Base-by-base conservation (phyloP, 2,113 vertebrate species). In the Vicugna pacos region DNA sequence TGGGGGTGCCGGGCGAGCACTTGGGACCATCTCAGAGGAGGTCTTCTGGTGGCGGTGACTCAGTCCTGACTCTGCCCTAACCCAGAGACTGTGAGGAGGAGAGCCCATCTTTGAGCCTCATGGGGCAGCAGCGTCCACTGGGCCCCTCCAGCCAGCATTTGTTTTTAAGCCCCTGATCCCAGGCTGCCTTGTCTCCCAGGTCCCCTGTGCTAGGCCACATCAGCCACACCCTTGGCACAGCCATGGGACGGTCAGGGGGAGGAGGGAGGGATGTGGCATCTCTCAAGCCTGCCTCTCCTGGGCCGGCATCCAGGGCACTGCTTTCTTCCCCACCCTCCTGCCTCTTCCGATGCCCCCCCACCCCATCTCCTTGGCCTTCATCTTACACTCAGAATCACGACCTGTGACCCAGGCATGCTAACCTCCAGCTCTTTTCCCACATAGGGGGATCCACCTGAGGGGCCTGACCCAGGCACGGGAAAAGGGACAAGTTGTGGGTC, bases 1-100 rank as follows among this genome's bases (percentile, higher is more conserved):
- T 42, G 38, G 38, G 38, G 38, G 38, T 42, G 38, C 38, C 38
- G 38, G 38, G 58, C 89, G 83, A 87, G 72, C 65, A 1, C 54
- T 72, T 58, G 86, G 93, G 94, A 91, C 88, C 91, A 65, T 69
- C 82, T 60, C 91, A 52, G 73, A 90, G 72, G 50, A 56, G 52
- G 76, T 28, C 42, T 88, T 30, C 64, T 42, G 26, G 32, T 17
- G n/a, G 50, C 6, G 5, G 9, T 82, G 96, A 93, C 91, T 70
- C 93, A 50, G 72, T 1, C 42, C 64, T 2, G 0, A 32, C 13
- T 65, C 81, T 72, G 48, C 76, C 72, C 32, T 80, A 73, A 79
- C 38, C 32, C 5, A 16, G 64, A 92, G 80, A 48, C 69, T 67
- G 42, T 12, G 5, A 22, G 38, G n/a, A 64, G 65, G 75, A 20